phyloP scores from a whole-genome alignment of 1,140 invertebrate genomes.

The Ostrea edulis region DNA sequence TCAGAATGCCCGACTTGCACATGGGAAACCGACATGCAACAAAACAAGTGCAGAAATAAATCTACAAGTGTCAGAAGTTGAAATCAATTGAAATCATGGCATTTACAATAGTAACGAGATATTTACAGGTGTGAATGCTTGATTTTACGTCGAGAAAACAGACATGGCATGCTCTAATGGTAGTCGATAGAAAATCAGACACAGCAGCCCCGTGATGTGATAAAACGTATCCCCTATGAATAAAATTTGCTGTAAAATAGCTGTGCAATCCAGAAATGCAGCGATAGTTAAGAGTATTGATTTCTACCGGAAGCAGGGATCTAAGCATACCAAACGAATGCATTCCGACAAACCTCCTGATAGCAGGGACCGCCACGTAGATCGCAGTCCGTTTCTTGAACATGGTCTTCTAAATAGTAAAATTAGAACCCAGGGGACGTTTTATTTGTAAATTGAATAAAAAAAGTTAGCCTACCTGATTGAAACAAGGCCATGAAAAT shows the following conservation, averaged over 20 bases:
- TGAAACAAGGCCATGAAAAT: too few relatives aligned
- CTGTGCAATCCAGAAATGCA: constrained; percentile 23
- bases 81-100: neutral
- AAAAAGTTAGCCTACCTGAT: too few relatives aligned
- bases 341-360: neutral
- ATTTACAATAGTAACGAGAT: neutral
- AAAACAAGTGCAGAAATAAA: neutral
- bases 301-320: neutral
- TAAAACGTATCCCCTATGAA: constrained; percentile 22
- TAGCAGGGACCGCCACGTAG: neutral
- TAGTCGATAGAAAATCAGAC: constrained; percentile 19
- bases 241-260: neutral
- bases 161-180: neutral
- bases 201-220: neutral
- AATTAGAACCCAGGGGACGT: neutral
- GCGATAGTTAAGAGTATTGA: constrained; percentile 11
- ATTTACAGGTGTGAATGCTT: constrained; percentile 22
- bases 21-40: neutral
- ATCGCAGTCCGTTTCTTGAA: neutral
- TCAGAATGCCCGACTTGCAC: too few relatives aligned
- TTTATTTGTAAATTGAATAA: neutral
- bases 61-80: neutral
- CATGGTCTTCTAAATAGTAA: neutral
- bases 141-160: neutral
- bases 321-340: neutral